Evolutionary conservation across 2,888 invertebrate species (phyloP).

Genomic region (Pocota personata): DNA sequence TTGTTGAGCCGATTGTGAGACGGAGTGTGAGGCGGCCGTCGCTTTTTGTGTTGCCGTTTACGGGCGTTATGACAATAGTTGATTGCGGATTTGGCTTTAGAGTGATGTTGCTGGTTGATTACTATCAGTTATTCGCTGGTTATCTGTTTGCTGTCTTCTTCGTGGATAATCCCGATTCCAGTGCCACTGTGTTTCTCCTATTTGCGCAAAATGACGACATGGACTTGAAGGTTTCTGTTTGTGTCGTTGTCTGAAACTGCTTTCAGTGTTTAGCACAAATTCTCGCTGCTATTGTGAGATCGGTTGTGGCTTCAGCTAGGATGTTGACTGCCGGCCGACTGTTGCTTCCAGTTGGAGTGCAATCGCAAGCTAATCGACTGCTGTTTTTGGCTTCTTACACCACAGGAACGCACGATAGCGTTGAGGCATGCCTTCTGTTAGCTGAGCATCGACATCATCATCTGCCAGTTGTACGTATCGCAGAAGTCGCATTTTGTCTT

Average conservation of each 20-base stretch:
- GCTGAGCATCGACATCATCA: background rate
- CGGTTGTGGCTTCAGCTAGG: background rate
- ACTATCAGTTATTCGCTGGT: background rate
- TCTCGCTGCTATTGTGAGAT: background rate
- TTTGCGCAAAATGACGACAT: background rate
- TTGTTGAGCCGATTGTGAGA: background rate
- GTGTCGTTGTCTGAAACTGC: background rate
- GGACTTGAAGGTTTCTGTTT: slow-evolving; percentile 6
- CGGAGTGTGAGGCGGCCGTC: background rate
- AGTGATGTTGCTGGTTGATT: slow-evolving; percentile 4
- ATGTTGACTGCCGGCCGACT: slow-evolving; percentile 4
- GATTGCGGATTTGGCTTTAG: background rate
- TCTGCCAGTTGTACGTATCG: slow-evolving; percentile 2
- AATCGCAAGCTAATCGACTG: slow-evolving; percentile 5
- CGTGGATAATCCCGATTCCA: slow-evolving; percentile 15
- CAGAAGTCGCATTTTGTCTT: slow-evolving; percentile 11
- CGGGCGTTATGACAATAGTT: background rate
- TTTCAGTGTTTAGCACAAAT: background rate
- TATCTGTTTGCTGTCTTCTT: background rate
- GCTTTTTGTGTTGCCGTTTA: background rate
- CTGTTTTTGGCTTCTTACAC: background rate
- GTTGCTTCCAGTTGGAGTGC: background rate
- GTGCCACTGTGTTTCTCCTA: slow-evolving; percentile 25
- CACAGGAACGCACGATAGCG: background rate
- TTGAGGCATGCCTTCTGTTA: slow-evolving; percentile 1